Evolutionary conservation across 2,888 invertebrate genomes (phyloP).

Genomic region (Abscondita cerata): DNA sequence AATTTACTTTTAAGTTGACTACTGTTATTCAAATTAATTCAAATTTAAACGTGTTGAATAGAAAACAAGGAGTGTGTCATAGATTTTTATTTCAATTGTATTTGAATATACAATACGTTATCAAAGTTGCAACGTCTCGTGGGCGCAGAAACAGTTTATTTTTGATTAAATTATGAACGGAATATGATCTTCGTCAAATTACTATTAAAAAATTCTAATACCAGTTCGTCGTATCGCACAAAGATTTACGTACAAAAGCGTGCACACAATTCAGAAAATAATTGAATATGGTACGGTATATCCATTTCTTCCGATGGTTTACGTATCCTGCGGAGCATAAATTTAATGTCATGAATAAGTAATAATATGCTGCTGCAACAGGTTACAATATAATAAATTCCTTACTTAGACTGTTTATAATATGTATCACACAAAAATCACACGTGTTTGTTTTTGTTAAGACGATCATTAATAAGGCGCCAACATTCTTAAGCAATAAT

Average conservation of each 20-base stretch:
- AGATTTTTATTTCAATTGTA: conserved; percentile 14
- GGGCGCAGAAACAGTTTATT: conserved; percentile 2
- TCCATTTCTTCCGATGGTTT: conserved; percentile 28
- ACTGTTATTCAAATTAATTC: conserved; percentile 12
- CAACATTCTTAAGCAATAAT: conserved; percentile 29
- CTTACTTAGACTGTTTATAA: conserved; percentile 18
- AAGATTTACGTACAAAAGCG: conserved; percentile 9
- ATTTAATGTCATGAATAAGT: conserved; percentile 33
- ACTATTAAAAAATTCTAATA: conserved; percentile 5
- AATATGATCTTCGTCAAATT: conserved; percentile 1
- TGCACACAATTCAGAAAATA: conserved; percentile 25
- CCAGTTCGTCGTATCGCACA: conserved; percentile 1
- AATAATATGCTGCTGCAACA: conserved; percentile 35
- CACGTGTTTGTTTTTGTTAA: conserved; percentile 25
- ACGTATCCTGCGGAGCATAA: conserved; percentile 30
- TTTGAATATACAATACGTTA: conserved; percentile 4
- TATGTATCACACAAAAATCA: conserved; percentile 33
- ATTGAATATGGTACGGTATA: conserved; percentile 30
- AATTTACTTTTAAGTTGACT: conserved; percentile 10
- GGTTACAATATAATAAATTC: conserved; percentile 35
- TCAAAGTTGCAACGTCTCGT: conserved; percentile 9
- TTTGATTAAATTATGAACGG: conserved; percentile 1
- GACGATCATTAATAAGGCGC: conserved; percentile 30
- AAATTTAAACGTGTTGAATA: conserved; percentile 11
- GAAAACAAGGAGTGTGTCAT: conserved; percentile 12